Percentiles rank a stretch among this genome's conserved stretches.
These are phyloP conservation scores for Montifringilla adamsi DNA, from an alignment of 2,113 vertebrate species.

Conservation along the genomic window DNA sequence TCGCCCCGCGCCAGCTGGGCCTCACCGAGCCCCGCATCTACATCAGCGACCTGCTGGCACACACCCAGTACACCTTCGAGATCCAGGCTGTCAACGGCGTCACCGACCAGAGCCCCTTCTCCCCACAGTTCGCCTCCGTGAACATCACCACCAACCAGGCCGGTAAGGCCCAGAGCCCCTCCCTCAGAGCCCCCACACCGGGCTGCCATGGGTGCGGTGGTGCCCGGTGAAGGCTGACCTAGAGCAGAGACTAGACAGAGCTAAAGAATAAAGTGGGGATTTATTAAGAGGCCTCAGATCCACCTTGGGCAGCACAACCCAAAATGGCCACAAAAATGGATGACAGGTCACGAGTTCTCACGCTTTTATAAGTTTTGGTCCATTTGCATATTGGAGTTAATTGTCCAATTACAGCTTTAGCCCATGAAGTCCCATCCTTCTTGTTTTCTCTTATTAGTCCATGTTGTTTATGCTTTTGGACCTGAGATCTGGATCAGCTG, in stretches of 20 bases:
- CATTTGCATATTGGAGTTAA: not conserved
- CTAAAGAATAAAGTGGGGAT: not conserved
- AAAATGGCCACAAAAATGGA: not conserved
- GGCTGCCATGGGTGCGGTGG: too few species aligned
- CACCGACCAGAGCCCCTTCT: constrained; percentile 93
- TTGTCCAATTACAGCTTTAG: not conserved
- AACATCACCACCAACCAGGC: constrained; percentile 99
- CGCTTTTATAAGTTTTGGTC: not conserved
- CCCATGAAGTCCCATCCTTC: not conserved
- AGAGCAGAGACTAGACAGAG: not conserved
- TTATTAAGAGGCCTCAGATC: not conserved
- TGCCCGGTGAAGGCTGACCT: not conserved
- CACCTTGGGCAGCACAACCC: not conserved
- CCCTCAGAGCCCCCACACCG: fast-evolving
- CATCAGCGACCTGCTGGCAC: constrained; percentile 91
- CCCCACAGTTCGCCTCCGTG: constrained; percentile 85
- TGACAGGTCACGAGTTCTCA: not conserved
- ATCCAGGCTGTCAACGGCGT: constrained; percentile 94
- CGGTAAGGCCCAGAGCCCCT: constrained; percentile 66
- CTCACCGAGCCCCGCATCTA: constrained; percentile 81
- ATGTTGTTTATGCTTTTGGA: not conserved
- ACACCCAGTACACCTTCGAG: constrained; percentile 97
- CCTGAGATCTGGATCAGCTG: not conserved
- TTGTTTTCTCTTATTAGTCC: not conserved
- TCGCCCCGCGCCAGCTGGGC: constrained; percentile 89